Evolutionary conservation across 2,113 vertebrate genomes (phyloP).

Genomic region (Onychostruthus taczanowskii): DNA sequence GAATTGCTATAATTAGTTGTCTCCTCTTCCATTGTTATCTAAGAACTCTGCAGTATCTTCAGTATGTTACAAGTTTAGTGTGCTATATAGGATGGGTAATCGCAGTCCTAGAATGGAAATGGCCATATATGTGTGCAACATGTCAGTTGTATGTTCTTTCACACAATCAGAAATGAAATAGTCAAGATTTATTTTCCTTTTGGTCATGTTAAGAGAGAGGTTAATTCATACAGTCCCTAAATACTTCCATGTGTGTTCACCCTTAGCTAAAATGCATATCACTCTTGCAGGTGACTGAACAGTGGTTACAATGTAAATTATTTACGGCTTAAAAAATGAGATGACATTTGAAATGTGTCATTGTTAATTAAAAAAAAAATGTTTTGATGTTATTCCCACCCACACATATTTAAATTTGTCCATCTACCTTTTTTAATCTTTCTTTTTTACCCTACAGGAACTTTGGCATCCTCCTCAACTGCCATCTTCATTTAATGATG

Average conservation of each 20-base stretch:
- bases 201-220: background rate
- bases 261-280: background rate
- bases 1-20: background rate
- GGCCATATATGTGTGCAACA: background rate
- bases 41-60: background rate
- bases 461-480: background rate
- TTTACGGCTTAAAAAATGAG: background rate
- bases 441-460: background rate
- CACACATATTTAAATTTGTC: background rate
- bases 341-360: background rate
- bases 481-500: background rate
- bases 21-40: background rate
- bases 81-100: background rate
- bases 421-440: background rate
- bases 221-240: background rate
- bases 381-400: background rate
- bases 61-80: background rate
- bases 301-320: background rate
- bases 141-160: background rate
- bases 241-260: background rate
- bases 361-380: background rate
- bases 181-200: background rate
- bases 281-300: background rate
- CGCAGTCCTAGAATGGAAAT: background rate
- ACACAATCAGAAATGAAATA: background rate